Evolutionary conservation across 2,888 invertebrate genomes (phyloP), one percentile per base, ranked within the genome.

Genomic region (Conops quadrifasciatus): DNA sequence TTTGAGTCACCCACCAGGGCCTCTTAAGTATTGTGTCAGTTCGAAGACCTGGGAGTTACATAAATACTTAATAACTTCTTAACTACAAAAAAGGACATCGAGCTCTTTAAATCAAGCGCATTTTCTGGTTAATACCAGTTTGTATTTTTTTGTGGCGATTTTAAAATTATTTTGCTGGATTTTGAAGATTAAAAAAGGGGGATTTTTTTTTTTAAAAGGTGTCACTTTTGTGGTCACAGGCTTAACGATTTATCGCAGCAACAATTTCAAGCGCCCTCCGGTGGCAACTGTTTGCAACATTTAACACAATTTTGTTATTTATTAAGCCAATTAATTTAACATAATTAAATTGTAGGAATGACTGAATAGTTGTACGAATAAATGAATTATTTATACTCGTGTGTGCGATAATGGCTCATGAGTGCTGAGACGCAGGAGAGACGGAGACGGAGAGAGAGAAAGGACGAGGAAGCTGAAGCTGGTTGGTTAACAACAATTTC

Each of bases 231-330:
- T 19, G 24, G 19, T 24, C 24, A 36, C n/a, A n/a, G n/a, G n/a
- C 36, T 36, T 36, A 30, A n/a, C 49, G 56, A 66, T 66, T 66
- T 51, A 56, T 66, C 56, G 36, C 66, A 66, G 21, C 53, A 56
- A 9, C 36, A 36, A 36, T 56, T 51, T 15, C 24, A 36, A 66
- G 66, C 43, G 56, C 15, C 51, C 63, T 59, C 67, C 63, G 43
- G 72, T 70, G 51, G 72, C 72, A 70, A 66, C 65, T 59, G 58
- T 64, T 60, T 58, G 64, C 62, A 69, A 67, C 70, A 65, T 67
- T 80, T 81, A 79, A 81, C 80, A 81, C 79, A 81, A 75, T 79
- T 81, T 81, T 81, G 79, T 81, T 81, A 81, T 81, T 81, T 81
- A 81, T 81, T 80, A 78, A 7, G 24, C 53, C 5, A 53, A 53